Evolutionary conservation across 2,113 vertebrate species (phyloP), one percentile per base, ranked within the genome.

Genomic region (Lepus timidus): DNA sequence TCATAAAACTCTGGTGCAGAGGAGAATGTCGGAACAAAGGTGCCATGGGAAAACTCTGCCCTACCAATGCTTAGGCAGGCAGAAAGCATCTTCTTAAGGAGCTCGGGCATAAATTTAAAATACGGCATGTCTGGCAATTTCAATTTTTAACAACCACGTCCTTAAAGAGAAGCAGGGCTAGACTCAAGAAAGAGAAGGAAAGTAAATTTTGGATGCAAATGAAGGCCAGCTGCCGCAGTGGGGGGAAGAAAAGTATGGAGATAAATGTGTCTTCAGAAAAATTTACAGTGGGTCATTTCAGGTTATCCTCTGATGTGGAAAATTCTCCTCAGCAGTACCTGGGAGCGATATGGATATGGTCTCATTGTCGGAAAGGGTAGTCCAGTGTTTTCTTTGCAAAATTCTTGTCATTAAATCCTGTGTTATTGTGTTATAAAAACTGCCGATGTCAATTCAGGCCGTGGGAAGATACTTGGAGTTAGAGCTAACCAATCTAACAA

Each of bases 161-260:
- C 94, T 94, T 88, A 91, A 91, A 96, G 67, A 87, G 51, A 89
- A 92, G 80, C 89, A 61, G 36, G 31, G 7, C 33, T 65, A 78
- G 87, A 84, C 7, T 58, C 39, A 1, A 68, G 92, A 83, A 17
- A 90, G 16, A 52, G 93, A 74, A 61, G 78, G 73, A 85, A 94
- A 88, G 88, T 94, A 90, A 87, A 92, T 97, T 67, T 44, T 33
- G 68, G 81, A 94, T 84, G 78, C 93, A 96, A 95, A 95, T 62
- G 22, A 83, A 93, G 51, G n/a, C 44, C 68, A 79, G 67, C 0
- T 1, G 36, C 79, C 0, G 4, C 20, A 20, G 7, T 12, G 4
- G 9, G 74, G 19, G 23, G 0, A 55, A n/a, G 0, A 17, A 12
- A 51, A 49, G 13, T 51, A 4, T 67, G 8, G 44, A 73, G 39